Conservation (phyloP, 2,797 vertebrate species). For the Tamandua tetradactyla region DNA sequence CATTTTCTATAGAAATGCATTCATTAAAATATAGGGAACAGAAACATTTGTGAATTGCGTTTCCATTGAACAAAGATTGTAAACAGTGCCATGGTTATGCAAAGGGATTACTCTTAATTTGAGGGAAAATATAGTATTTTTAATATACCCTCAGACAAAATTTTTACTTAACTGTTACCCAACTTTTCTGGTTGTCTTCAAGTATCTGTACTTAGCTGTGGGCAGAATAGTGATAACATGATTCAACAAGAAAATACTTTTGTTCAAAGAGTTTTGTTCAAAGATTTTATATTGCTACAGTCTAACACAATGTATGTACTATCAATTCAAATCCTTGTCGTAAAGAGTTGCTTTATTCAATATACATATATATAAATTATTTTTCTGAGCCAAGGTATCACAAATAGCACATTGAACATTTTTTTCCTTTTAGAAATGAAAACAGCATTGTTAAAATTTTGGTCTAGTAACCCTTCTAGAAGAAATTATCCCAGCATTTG, state of each 20-base stretch:
- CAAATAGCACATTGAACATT: not conserved
- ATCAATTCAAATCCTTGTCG: slow-evolving; percentile 7
- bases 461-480: not conserved
- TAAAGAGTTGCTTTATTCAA: not conserved
- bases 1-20: not conserved
- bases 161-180: not conserved
- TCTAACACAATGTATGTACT: not conserved
- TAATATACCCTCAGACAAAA: not conserved
- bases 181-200: not conserved
- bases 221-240: not conserved
- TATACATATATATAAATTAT: not conserved
- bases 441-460: not conserved
- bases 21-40: not conserved
- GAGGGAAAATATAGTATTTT: not conserved
- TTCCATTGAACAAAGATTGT: not conserved
- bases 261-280: slow-evolving; percentile 6
- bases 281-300: not conserved
- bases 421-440: not conserved
- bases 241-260: not conserved
- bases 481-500: not conserved
- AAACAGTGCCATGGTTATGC: not conserved
- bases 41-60: not conserved
- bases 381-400: not conserved
- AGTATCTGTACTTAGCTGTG: not conserved
- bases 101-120: not conserved